Evolutionary conservation across 2,888 invertebrate species (phyloP).

Genomic region (Helobdella robusta): DNA sequence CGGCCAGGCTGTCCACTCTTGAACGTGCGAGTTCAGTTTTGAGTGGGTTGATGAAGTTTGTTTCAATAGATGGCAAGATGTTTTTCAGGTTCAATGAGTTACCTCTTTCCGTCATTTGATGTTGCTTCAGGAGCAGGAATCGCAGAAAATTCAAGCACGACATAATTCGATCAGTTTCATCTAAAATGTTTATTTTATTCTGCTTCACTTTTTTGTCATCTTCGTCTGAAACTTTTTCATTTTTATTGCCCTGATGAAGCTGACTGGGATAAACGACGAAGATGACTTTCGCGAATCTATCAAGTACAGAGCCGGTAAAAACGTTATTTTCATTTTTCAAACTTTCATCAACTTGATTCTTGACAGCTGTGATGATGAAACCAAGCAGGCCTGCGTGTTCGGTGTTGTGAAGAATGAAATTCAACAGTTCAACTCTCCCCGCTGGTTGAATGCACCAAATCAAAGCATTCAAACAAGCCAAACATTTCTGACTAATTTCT

Average conservation of each 20-base stretch:
- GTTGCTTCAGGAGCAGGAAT: neutral
- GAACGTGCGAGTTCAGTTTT: neutral
- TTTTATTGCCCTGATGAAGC: neutral
- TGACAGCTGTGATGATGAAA: slow-evolving; percentile 11
- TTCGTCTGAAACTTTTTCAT: neutral
- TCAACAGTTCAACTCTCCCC: slow-evolving; percentile 2
- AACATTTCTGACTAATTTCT: neutral
- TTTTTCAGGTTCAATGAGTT: no score
- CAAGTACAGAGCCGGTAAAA: neutral
- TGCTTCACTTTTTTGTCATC: neutral
- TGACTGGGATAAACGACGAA: neutral
- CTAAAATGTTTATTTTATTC: neutral
- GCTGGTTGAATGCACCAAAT: neutral
- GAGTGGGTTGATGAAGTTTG: slow-evolving; percentile 9
- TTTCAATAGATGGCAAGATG: neutral
- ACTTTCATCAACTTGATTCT: slow-evolving; percentile 14
- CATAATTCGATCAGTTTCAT: slow-evolving; percentile 12
- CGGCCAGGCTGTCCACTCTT: neutral
- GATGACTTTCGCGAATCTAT: neutral
- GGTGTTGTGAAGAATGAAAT: neutral
- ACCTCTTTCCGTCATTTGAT: neutral
- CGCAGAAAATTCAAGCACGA: slow-evolving; percentile 12
- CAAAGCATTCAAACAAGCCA: slow-evolving; percentile 1
- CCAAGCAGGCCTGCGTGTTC: neutral
- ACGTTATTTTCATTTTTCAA: slow-evolving; percentile 7